These are phyloP conservation scores for Phymorhynchus buccinoides DNA, from an alignment of 1,140 invertebrate genomes.

Conservation along the genomic window DNA sequence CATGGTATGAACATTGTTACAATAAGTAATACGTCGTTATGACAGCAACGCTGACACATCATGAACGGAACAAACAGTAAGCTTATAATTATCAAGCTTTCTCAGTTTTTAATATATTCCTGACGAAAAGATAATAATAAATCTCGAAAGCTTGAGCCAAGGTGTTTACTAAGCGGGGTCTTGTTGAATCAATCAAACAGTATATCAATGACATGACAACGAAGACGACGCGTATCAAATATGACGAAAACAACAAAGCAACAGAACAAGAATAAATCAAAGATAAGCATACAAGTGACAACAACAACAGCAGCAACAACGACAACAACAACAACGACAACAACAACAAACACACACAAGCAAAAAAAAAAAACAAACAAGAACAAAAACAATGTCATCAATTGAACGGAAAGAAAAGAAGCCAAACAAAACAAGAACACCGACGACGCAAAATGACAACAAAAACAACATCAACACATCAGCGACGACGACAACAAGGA, in stretches of 20 bases:
- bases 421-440: not conserved
- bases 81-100: not conserved
- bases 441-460: not conserved
- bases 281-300: not conserved
- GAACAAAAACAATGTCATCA: not conserved
- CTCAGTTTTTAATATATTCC: no score
- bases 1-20: no score
- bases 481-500: not conserved
- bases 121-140: no score
- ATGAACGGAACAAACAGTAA: not conserved
- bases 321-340: not conserved
- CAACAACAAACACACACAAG: not conserved
- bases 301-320: conserved; percentile 7
- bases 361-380: not conserved
- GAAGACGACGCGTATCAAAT: not conserved
- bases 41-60: not conserved
- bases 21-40: no score
- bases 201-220: not conserved
- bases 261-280: not conserved
- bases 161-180: not conserved
- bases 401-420: not conserved
- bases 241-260: no score
- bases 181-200: not conserved
- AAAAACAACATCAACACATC: not conserved
- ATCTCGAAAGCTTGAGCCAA: no score